Percentiles rank a stretch among this genome's conserved stretches.
Conservation (phyloP, 2,797 vertebrate species). For the Clarias laeviceps region DNA sequence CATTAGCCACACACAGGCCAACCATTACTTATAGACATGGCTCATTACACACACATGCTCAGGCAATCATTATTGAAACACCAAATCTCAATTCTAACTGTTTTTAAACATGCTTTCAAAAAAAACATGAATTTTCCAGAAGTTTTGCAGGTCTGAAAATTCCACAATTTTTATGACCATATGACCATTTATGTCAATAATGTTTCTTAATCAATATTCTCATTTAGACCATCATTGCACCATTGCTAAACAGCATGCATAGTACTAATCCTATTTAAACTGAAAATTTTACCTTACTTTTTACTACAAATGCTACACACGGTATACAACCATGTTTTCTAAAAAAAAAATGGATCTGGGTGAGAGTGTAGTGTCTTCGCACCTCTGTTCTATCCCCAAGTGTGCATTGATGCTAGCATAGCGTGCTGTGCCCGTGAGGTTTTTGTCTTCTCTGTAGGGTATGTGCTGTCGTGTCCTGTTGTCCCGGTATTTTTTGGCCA, state of each 20-base stretch:
- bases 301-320: not conserved
- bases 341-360: not conserved
- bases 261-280: not conserved
- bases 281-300: not conserved
- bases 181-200: not conserved
- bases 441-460: slow-evolving; percentile 99
- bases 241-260: not conserved
- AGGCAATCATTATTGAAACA: too few species aligned
- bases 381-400: slow-evolving; percentile 99
- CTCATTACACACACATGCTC: too few species aligned
- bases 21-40: too few species aligned
- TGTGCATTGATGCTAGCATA: slow-evolving; percentile 99
- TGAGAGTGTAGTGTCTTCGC: slow-evolving; percentile 46
- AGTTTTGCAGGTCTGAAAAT: too few species aligned
- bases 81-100: too few species aligned
- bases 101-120: too few species aligned
- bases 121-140: too few species aligned
- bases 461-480: slow-evolving; percentile 99
- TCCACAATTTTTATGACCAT: too few species aligned
- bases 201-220: not conserved
- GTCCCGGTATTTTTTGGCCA: slow-evolving; percentile 99
- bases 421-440: slow-evolving; percentile 97
- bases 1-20: too few species aligned
- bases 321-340: not conserved
- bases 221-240: not conserved